Evolutionary conservation across 2,888 invertebrate species (phyloP).

Genomic region (Melangyna quadrimaculata): DNA sequence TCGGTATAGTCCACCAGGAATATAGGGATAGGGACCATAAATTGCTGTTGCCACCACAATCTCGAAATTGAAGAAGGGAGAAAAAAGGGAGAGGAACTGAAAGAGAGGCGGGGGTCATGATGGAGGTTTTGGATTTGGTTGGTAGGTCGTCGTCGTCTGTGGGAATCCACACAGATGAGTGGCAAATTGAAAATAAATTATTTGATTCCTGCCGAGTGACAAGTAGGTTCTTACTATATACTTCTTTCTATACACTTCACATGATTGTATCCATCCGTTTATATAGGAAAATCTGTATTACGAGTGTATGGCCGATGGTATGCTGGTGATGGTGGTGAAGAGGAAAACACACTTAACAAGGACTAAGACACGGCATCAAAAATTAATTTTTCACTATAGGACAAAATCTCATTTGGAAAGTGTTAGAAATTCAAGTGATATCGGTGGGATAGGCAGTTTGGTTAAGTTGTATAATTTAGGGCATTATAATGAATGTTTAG

Average conservation of each 20-base stretch:
- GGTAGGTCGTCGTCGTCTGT: conserved; percentile 34
- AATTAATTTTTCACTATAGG: conserved; percentile 39
- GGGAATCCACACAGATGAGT: conserved; percentile 66
- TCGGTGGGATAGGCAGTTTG: background rate
- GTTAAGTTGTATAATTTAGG: conserved; percentile 24
- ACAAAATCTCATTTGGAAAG: conserved; percentile 46
- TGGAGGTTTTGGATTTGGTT: conserved; percentile 8
- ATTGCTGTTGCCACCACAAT: conserved; percentile 59
- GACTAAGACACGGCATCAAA: conserved; percentile 18
- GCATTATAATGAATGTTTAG: conserved; percentile 4
- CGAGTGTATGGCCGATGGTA: background rate
- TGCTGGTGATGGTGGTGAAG: background rate
- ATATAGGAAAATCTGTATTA: background rate
- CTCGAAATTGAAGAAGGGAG: conserved; percentile 12
- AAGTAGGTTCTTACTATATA: conserved; percentile 26
- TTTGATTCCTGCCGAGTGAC: conserved; percentile 65
- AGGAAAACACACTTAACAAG: conserved; percentile 3
- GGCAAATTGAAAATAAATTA: conserved; percentile 69
- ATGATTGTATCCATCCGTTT: conserved; percentile 46
- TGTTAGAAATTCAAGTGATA: conserved; percentile 14
- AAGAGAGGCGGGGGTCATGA: background rate
- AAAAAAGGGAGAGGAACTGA: background rate
- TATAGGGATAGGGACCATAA: conserved; percentile 61
- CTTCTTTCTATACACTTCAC: background rate
- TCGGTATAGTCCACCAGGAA: conserved; percentile 20